Evolutionary conservation across 2,797 vertebrate species (phyloP).

Genomic region (Sus cebifrons): DNA sequence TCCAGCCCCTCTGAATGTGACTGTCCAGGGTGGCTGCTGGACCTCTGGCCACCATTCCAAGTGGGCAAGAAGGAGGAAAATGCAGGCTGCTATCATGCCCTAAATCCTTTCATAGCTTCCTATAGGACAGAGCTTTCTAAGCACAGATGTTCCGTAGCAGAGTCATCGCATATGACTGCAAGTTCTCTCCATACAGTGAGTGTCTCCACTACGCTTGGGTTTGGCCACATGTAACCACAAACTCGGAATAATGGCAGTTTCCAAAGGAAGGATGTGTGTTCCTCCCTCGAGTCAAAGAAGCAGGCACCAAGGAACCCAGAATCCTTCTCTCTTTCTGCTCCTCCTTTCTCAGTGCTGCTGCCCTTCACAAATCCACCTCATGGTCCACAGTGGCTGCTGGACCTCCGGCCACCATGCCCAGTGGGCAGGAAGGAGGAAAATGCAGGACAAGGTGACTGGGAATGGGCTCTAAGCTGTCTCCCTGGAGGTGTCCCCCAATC

Average conservation of each 20-base stretch:
- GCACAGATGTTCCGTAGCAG: background rate
- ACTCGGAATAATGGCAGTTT: background rate
- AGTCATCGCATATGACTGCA: background rate
- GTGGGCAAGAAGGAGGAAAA: no score
- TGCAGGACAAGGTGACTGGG: fast-evolving
- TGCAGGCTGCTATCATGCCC: background rate
- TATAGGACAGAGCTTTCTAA: background rate
- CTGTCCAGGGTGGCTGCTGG: no score
- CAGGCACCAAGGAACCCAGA: background rate
- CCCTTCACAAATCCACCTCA: background rate
- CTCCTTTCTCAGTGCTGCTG: background rate
- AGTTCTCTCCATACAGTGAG: background rate
- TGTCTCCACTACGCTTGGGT: background rate
- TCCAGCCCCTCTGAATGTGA: background rate
- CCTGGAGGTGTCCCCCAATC: background rate
- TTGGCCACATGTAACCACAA: background rate
- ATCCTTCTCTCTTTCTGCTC: background rate
- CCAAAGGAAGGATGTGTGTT: background rate
- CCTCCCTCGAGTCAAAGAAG: background rate
- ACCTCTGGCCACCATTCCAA: no score
- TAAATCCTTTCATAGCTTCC: background rate
- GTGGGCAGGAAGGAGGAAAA: background rate
- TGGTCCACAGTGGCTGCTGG: background rate
- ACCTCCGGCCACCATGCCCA: background rate
- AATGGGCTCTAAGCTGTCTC: background rate